phyloP scores from a whole-genome alignment of 1,140 invertebrate genomes.

The Adoxophyes honmai region DNA sequence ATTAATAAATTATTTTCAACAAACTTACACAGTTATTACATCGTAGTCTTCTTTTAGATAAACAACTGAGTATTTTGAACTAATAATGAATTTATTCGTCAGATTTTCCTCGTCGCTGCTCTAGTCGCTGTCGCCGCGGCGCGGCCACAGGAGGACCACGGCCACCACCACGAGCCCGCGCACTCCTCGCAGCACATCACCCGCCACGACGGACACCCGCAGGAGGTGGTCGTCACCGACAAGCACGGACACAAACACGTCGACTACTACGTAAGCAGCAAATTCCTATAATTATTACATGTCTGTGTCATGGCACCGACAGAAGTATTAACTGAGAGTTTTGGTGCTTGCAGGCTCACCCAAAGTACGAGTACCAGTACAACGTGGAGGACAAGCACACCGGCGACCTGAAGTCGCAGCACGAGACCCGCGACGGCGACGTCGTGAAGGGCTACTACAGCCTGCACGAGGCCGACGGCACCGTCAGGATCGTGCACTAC shows the following conservation, averaged over 20 bases:
- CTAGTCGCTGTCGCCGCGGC: conserved; percentile 25
- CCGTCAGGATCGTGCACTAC: conserved; percentile 75
- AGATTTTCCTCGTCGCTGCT: conserved; percentile 21
- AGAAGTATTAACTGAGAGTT: no score
- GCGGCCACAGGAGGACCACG: conserved; percentile 21
- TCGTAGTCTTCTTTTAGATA: no score
- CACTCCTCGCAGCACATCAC: conserved; percentile 48
- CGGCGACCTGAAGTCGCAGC: conserved; percentile 78
- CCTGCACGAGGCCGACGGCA: conserved; percentile 77
- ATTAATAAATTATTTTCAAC: no score
- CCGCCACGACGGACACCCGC: conserved; percentile 40
- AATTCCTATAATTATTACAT: conserved; percentile 56
- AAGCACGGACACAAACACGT: no score
- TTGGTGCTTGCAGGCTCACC: conserved; percentile 35
- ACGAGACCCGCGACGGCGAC: conserved; percentile 78
- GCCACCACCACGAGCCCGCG: conserved; percentile 23
- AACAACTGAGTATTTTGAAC: no score
- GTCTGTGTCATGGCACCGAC: no score
- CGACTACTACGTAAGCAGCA: conserved; percentile 33
- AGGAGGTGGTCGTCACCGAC: conserved; percentile 26
- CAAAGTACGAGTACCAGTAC: conserved; percentile 53
- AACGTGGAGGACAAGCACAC: conserved; percentile 67
- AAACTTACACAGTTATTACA: no score
- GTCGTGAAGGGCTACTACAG: conserved; percentile 77
- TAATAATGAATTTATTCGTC: no score